Evolutionary conservation across 2,797 vertebrate species (phyloP), one percentile per base, ranked within the genome.

Genomic region (Xiphophorus birchmanni): DNA sequence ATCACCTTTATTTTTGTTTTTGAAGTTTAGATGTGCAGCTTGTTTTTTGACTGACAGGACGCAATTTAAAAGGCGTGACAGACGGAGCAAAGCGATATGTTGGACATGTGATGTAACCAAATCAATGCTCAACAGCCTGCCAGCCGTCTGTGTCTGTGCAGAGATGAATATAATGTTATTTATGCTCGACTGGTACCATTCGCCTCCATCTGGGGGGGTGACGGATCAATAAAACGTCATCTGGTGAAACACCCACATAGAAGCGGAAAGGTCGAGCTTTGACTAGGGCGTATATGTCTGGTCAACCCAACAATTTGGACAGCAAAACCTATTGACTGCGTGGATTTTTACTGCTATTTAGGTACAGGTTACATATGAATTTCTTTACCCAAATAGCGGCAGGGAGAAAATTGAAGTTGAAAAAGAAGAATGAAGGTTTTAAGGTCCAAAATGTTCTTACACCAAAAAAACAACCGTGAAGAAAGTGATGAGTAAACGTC

Each of bases 51-150:
- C 54, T 11, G 79, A 52, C 48, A 45, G 78, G 73, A 35, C 10
- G 67, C 9, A 0, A 4, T 75, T 73, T 85, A 76, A 93, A 92
- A 85, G 82, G 81, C 78, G 2, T 69, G 79, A 79, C 77, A 45
- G 77, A 44, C 37, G 21, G 71, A 63, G 76, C 81, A 84, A 88
- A 75, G 74, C 52, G 56, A 77, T 80, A 50, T 78, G 50, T 35
- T 32, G 74, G 58, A 76, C 87, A 65, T 75, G 82, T 87, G 84
- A 92, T 77, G 67, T 73, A 86, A 88, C 80, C 74, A 42, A 21
- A 65, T 89, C 82, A 0, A 87, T 89, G 83, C 85, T 82, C 29
- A 63, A 86, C 89, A 42, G 21, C 26, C 75, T 78, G 79, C 56
- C 86, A 77, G 85, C 84, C 82, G 21, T 69, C 72, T 80, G 75